Evolutionary conservation across 2,797 vertebrate species (phyloP), one percentile per base, ranked within the genome.

Genomic region (Nyctalus aviator): DNA sequence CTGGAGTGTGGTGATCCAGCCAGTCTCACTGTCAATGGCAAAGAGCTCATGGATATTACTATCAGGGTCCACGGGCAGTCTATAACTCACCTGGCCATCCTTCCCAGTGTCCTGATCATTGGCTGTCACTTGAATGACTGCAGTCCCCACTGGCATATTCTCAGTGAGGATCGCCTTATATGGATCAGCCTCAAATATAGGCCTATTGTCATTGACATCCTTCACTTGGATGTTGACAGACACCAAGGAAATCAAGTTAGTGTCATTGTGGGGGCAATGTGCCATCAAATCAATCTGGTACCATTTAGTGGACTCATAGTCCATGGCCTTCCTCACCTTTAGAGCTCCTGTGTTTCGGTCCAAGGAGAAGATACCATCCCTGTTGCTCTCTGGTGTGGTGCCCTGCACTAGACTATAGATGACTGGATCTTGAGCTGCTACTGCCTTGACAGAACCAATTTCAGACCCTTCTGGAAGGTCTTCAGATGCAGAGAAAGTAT

Each of bases 371-470:
- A 99, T 98, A 50, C 98, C 98, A 1, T 99, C 99, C 81, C 98
- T 99, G 97, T 99, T 99, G 97, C 99, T 99, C 96, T 99, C 99
- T 17, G 99, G 97, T 1, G 99, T 99, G 96, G 99, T 99, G 68
- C 99, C 99, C 30, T 99, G 98, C 50, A 99, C 99, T 86, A 99
- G 98, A 95, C 99, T 99, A 91, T 99, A 99, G 93, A 99, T 99
- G 23, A 99, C 97, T 0, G 99, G 99, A 92, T 98, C 98, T 62
- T 99, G 98, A 79, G 91, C 95, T 0, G 99, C 98, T 96, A 99
- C 98, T 9, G 99, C 99, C 97, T 98, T 99, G 59, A 99, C 99
- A 23, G 98, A 98, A 2, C 99, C 99, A 41, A 99, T 98, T 97
- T 99, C 99, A 3, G 99, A 99, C 5, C 99, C 99, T 4, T 99